Base-by-base conservation (phyloP, 1,140 invertebrate species). In the Polyergus mexicanus region DNA sequence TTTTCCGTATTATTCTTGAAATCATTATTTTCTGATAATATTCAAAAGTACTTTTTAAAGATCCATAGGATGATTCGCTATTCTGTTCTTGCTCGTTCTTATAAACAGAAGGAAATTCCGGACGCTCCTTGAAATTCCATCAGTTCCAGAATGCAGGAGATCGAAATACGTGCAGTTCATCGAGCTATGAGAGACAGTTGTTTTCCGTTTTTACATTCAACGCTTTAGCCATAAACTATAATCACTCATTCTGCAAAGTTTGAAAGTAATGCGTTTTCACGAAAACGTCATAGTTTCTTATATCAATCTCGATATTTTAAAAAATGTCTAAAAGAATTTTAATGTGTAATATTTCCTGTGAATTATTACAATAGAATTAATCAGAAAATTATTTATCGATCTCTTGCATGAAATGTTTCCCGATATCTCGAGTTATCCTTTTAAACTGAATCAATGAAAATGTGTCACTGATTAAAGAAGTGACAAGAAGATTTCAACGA, bases 111-210 rank as follows among this genome's bases (percentile, higher is more conserved):
- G 8, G 28, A 60, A 71, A 83, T 83, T 72, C 68, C 38, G 0
- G 41, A 47, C 25, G 62, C 51, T 72, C 54, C 54, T 51, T 51
- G 38, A 47, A 72, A 74, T 62, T 83, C 68, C 78, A 72, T 83
- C 54, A 47, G 28, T 83, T 47, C 35, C 35, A 38, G 54, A 83
- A 83, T 74, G 78, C 56, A 35, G 65, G 25, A 60, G 66, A 11
- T 41, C 5, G 68, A 44, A 51, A 83, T 72, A 74, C 35, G 47
- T 56, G 65, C 35, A 71, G 35, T 54, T 69, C 13, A 38, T 81
- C 78, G 66, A 72, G 66, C 54, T 74, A 74, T 60, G 54, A 19
- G 4, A 60, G 60, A 71, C 38, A 58, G 78, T 81, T 69, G 47
- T n/a, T 28, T 10, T 69, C 16, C 22, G 68, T 74, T 83, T 83